Percentiles rank a stretch among this genome's conserved stretches.
Conservation (phyloP, 1,140 invertebrate genomes). For the Cyrtorhinus lividipennis region DNA sequence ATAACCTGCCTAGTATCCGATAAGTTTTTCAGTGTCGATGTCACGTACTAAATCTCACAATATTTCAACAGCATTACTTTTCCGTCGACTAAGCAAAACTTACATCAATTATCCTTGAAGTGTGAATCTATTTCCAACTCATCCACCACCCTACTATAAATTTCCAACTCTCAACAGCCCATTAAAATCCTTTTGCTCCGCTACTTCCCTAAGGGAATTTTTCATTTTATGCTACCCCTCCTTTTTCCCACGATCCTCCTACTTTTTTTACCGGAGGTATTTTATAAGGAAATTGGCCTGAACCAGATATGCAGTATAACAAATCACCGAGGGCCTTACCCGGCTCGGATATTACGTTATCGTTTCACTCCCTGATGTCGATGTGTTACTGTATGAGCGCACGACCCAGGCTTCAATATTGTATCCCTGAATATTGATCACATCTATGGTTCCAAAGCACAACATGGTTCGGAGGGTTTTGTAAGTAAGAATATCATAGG, state of each 20-base stretch:
- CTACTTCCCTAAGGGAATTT: constrained; percentile 5
- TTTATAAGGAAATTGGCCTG: constrained; percentile 7
- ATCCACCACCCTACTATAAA: background rate
- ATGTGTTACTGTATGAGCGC: background rate
- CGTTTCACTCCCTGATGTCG: background rate
- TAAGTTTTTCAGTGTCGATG: no score
- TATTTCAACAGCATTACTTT: background rate
- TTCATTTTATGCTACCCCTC: background rate
- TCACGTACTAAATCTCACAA: background rate
- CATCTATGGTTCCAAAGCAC: no score
- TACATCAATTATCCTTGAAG: background rate
- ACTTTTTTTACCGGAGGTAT: background rate
- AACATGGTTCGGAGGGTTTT: no score
- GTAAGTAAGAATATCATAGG: no score
- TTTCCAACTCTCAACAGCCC: background rate
- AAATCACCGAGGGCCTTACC: background rate
- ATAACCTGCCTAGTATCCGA: no score
- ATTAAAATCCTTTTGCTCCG: constrained; percentile 4
- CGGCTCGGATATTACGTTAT: background rate
- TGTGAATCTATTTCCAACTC: constrained; percentile 4
- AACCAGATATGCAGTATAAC: constrained; percentile 5
- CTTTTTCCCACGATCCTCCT: background rate
- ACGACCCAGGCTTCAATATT: background rate
- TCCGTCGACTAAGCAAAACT: background rate
- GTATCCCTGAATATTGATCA: no score